Evolutionary conservation across 2,888 invertebrate species (phyloP).

Genomic region (Apantesis nais): DNA sequence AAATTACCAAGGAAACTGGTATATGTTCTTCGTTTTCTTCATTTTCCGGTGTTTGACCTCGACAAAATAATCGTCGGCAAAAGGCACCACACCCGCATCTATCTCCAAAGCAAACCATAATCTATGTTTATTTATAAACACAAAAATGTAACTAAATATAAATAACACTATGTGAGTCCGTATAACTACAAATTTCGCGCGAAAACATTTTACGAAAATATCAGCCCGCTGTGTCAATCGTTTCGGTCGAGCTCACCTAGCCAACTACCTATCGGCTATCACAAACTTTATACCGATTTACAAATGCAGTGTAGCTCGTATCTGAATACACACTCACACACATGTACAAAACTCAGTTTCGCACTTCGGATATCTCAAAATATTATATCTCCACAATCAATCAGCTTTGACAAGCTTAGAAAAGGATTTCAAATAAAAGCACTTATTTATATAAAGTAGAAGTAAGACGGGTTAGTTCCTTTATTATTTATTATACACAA

Average conservation of each 20-base stretch:
- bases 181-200: constrained; percentile 36
- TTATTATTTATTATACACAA: neutral
- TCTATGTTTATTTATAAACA: constrained; percentile 40
- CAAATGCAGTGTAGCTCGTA: neutral
- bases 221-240: constrained; percentile 54
- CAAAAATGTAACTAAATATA: constrained; percentile 38
- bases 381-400: neutral
- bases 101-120: constrained; percentile 64
- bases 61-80: constrained; percentile 74
- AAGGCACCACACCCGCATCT: constrained; percentile 71
- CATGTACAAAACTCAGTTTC: neutral
- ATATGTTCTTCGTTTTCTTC: constrained; percentile 46
- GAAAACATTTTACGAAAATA: constrained; percentile 69
- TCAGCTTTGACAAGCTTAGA: neutral
- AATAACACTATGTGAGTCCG: constrained; percentile 42
- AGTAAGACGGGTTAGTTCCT: neutral
- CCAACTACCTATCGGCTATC: constrained; percentile 43
- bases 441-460: neutral
- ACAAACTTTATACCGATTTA: neutral
- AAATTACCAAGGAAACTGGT: constrained; percentile 67
- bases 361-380: neutral
- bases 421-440: neutral
- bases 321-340: neutral
- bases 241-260: constrained; percentile 45
- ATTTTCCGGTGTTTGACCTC: constrained; percentile 51